A percentile compares a stretch with the other conserved stretches of the same genome.
These are phyloP conservation scores for Trididemnum miniatum DNA, from an alignment of 23 tunicate genomes.

Conservation along the genomic window DNA sequence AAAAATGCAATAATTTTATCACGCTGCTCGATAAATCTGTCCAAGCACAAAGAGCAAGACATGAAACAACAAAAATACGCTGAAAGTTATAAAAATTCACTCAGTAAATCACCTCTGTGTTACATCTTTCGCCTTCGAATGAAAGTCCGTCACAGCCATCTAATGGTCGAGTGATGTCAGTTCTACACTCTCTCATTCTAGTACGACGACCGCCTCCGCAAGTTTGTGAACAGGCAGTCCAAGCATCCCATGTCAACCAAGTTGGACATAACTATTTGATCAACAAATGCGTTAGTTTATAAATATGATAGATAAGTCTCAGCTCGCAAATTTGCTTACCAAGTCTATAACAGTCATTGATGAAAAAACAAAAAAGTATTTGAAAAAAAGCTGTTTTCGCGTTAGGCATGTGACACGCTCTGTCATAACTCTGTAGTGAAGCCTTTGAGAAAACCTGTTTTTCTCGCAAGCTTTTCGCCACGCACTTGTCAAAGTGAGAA, in stretches of 20 bases:
- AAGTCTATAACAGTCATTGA: no score
- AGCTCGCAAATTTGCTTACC: no score
- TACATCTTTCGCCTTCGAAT: conserved; percentile 45
- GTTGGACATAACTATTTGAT: conserved; percentile 48
- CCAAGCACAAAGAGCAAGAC: neutral
- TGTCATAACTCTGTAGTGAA: no score
- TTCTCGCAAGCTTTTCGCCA: no score
- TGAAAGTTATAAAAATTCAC: neutral
- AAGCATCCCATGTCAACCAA: conserved; percentile 48
- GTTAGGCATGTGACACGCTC: no score
- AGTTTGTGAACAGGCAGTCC: conserved; percentile 39
- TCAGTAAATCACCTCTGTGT: conserved; percentile 15
- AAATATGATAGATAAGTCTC: no score
- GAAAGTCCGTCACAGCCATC: conserved; percentile 32
- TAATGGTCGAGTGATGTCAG: neutral
- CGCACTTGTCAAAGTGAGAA: no score
- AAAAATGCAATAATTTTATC: neutral
- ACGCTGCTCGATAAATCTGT: no score
- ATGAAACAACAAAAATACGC: neutral
- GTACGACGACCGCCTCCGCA: conserved; percentile 46
- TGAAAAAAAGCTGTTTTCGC: no score
- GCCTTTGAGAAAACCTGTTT: no score
- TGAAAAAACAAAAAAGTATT: no score
- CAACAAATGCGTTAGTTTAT: no score
- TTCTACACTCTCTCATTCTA: neutral